A percentile compares a stretch with the other conserved stretches of the same genome.
Conservation (phyloP, 2,797 vertebrate genomes). For the Synanceia verrucosa region DNA sequence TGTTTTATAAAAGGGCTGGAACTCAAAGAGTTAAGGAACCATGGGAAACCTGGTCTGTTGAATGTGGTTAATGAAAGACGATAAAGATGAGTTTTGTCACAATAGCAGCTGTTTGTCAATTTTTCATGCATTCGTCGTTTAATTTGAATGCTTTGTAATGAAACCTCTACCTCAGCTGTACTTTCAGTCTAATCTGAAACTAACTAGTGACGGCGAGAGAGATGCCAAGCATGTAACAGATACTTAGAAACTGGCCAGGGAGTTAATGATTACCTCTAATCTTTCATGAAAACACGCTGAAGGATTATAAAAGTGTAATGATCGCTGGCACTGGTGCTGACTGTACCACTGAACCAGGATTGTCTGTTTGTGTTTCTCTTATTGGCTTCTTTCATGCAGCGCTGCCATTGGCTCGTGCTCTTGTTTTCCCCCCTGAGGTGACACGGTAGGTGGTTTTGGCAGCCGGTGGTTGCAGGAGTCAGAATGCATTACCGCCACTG, state of each 20-base stretch:
- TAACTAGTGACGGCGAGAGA: too few relatives aligned
- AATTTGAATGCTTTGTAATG: too few relatives aligned
- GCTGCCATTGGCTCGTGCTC: slow-evolving; percentile 8
- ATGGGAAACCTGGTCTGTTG: too few relatives aligned
- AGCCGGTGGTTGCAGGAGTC: slow-evolving; percentile 51
- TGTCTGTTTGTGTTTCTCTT: slow-evolving; percentile 10
- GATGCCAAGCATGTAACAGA: neutral
- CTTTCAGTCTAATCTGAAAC: too few relatives aligned
- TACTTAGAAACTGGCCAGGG: neutral
- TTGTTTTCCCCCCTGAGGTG: slow-evolving; percentile 18
- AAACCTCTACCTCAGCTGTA: too few relatives aligned
- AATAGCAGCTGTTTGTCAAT: too few relatives aligned
- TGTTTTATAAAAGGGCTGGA: too few relatives aligned
- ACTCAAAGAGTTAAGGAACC: too few relatives aligned
- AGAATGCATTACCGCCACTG: slow-evolving; percentile 51
- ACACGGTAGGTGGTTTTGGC: slow-evolving; percentile 57
- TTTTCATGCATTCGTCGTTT: too few relatives aligned
- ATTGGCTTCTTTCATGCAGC: slow-evolving; percentile 24
- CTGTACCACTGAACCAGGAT: neutral
- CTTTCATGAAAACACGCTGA: neutral
- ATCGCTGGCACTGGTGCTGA: neutral
- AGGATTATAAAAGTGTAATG: neutral
- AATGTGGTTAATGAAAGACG: too few relatives aligned
- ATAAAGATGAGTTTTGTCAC: too few relatives aligned
- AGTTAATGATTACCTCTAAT: neutral